A percentile compares a stretch with the other conserved stretches of the same genome.
Conservation (phyloP, 2,888 invertebrate species). For the Ceriagrion tenellum region DNA sequence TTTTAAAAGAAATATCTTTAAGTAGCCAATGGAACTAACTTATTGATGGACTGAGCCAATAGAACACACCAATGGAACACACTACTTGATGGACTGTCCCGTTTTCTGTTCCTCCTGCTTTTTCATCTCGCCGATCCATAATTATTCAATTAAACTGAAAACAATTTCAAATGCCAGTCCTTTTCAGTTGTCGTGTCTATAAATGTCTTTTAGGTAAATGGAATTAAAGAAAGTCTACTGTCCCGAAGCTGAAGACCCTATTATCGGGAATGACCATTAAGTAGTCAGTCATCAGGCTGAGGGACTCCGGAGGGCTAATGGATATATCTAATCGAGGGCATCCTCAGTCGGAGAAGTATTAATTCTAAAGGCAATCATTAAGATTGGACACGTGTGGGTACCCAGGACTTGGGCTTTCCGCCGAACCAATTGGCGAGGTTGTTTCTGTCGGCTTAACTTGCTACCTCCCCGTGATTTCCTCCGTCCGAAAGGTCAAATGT, state of each 20-base stretch:
- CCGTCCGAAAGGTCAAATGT: neutral
- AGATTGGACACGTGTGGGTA: neutral
- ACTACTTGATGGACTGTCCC: too few species aligned
- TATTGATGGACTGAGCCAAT: too few species aligned
- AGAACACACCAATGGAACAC: too few species aligned
- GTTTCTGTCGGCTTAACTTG: neutral
- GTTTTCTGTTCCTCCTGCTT: too few species aligned
- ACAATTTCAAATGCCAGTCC: too few species aligned
- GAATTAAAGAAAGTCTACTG: too few species aligned
- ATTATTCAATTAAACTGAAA: too few species aligned
- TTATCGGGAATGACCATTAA: neutral
- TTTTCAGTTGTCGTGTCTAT: too few species aligned
- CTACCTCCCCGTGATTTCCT: neutral
- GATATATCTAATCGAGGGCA: neutral
- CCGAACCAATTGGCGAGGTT: neutral
- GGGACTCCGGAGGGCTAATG: neutral
- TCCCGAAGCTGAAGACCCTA: neutral
- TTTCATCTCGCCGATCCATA: too few species aligned
- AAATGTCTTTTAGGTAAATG: too few species aligned
- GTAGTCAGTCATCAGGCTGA: neutral
- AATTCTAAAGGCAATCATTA: neutral
- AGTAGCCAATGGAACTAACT: too few species aligned
- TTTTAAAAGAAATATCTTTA: too few species aligned
- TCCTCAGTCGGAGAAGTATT: neutral
- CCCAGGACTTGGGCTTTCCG: neutral